phyloP scores from a whole-genome alignment of 2,888 invertebrate species.

The Cheilosia scutellata region DNA sequence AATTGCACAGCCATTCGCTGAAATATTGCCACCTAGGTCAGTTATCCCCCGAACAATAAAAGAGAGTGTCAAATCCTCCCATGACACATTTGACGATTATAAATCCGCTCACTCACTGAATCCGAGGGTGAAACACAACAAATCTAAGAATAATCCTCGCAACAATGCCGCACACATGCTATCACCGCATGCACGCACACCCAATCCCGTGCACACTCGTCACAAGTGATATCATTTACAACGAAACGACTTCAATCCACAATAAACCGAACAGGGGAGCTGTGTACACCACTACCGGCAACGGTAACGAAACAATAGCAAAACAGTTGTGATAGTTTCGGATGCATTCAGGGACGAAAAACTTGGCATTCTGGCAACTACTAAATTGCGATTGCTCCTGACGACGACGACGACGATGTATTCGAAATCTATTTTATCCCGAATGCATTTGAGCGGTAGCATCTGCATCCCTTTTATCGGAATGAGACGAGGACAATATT shows the following conservation, averaged over 20 bases:
- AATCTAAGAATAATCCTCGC: constrained; percentile 66
- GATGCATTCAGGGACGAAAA: constrained; percentile 52
- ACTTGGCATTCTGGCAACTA: constrained; percentile 34
- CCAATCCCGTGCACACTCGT: constrained; percentile 3
- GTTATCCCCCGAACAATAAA: constrained; percentile 27
- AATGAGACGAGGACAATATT: background rate
- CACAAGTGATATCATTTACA: constrained; percentile 67
- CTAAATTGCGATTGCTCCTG: constrained; percentile 43
- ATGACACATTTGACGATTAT: constrained; percentile 54
- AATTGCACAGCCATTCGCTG: constrained; percentile 12
- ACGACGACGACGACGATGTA: background rate
- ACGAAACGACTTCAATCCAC: constrained; percentile 20
- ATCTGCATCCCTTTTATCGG: constrained; percentile 34
- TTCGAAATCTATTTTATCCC: constrained; percentile 49
- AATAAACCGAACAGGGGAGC: background rate
- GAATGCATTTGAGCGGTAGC: constrained; percentile 36
- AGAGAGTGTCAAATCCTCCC: constrained; percentile 42
- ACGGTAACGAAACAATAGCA: background rate
- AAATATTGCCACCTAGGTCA: constrained; percentile 57
- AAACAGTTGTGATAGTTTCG: constrained; percentile 50
- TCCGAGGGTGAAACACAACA: constrained; percentile 41
- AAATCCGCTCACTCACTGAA: constrained; percentile 45
- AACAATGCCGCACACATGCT: constrained; percentile 45
- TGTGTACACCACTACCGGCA: background rate
- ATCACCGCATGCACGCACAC: constrained; percentile 47